Percentiles rank a stretch among this genome's conserved stretches.
These are phyloP conservation scores for Danaus chrysippus DNA, from an alignment of 2,888 invertebrate species.

Conservation along the genomic window DNA sequence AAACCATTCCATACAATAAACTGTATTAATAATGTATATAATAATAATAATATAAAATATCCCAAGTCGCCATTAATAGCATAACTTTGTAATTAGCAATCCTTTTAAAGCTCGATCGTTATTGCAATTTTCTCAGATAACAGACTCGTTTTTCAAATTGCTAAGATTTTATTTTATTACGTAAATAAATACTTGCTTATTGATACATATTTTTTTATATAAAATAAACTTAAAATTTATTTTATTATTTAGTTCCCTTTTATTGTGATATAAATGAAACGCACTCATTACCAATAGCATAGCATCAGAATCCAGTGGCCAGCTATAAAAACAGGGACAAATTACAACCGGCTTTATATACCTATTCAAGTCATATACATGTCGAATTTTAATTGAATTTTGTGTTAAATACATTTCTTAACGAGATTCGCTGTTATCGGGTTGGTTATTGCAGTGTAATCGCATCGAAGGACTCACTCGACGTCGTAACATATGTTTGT, in stretches of 20 bases:
- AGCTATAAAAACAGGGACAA: constrained; percentile 37
- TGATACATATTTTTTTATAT: not conserved
- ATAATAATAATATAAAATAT: constrained; percentile 1
- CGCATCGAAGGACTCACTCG: constrained; percentile 12
- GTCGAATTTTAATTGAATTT: constrained; percentile 68
- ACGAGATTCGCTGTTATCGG: constrained; percentile 37
- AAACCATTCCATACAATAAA: too few relatives aligned
- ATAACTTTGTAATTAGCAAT: not conserved
- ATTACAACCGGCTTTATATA: constrained; percentile 30
- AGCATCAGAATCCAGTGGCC: not conserved
- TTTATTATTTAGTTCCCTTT: not conserved
- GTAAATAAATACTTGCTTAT: not conserved
- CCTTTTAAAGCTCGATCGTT: constrained; percentile 1
- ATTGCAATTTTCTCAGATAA: not conserved
- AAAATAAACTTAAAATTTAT: not conserved
- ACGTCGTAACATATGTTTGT: not conserved
- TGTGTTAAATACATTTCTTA: constrained; percentile 56
- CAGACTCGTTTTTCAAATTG: constrained; percentile 1
- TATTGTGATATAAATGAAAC: not conserved
- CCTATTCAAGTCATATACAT: constrained; percentile 50
- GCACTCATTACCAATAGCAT: constrained; percentile 18
- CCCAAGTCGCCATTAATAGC: constrained; percentile 2
- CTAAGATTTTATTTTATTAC: constrained; percentile 2
- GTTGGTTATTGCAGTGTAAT: constrained; percentile 24
- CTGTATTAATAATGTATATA: not conserved